Evolutionary conservation across 30 jellyfish, hydroid and myxozoan species (phyloP).

Genomic region (Nemopilema nomurai): DNA sequence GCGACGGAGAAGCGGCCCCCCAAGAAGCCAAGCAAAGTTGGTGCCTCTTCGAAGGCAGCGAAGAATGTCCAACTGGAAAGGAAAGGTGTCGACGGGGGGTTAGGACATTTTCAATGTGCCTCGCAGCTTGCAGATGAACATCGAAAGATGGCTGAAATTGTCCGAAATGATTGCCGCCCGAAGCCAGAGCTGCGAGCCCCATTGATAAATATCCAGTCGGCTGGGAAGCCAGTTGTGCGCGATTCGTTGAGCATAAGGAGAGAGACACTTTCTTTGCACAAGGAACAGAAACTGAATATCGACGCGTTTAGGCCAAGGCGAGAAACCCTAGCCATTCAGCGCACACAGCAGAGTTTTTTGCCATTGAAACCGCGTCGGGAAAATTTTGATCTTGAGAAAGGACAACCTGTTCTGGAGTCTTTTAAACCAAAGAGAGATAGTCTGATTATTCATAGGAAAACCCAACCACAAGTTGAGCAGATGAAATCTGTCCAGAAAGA

Average conservation of each 20-base stretch:
- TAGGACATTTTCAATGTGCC: conserved; percentile 10
- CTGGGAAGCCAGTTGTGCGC: conserved; percentile 19
- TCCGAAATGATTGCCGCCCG: not conserved
- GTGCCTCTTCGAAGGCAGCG: conserved; percentile 19
- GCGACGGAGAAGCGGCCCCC: conserved; percentile 49
- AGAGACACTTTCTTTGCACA: conserved; percentile 55
- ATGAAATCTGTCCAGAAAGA: conserved; percentile 52
- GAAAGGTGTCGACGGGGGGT: not conserved
- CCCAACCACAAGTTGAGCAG: conserved; percentile 46
- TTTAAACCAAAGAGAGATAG: conserved; percentile 70
- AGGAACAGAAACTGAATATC: conserved; percentile 32
- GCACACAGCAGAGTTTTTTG: conserved; percentile 36
- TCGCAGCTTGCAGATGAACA: not conserved
- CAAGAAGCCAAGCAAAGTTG: conserved; percentile 38
- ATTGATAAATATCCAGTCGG: conserved; percentile 44
- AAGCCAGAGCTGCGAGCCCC: conserved; percentile 70
- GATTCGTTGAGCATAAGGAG: conserved; percentile 24
- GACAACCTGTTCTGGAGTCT: conserved; percentile 65
- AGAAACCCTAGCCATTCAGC: conserved; percentile 53
- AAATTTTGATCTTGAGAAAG: conserved; percentile 24
- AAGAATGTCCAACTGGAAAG: not conserved
- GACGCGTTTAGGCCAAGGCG: conserved; percentile 68
- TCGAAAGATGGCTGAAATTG: not conserved
- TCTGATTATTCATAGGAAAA: conserved; percentile 48
- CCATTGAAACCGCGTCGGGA: conserved; percentile 61